phyloP scores from a whole-genome alignment of 2,888 invertebrate species.

The Erannis defoliaria region DNA sequence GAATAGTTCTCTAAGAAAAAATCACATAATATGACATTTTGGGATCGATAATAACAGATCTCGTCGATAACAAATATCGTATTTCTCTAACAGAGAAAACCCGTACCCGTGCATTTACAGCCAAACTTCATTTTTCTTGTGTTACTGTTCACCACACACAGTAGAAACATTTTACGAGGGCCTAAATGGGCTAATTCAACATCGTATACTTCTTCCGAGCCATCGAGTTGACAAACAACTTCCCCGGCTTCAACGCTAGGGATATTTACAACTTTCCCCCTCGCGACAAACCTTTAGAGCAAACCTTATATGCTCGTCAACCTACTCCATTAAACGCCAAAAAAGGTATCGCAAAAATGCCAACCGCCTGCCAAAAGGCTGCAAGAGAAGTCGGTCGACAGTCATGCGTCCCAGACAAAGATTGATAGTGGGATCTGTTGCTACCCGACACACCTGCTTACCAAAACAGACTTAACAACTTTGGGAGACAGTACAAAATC shows the following conservation, averaged over 20 bases:
- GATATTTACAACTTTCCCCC: slow-evolving; percentile 30
- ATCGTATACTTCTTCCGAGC: slow-evolving; percentile 29
- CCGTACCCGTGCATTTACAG: too few species aligned
- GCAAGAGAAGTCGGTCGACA: slow-evolving; percentile 59
- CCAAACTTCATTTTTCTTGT: background rate
- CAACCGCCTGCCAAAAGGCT: slow-evolving; percentile 58
- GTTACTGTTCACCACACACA: background rate
- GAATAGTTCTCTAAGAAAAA: too few species aligned
- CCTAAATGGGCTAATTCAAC: slow-evolving; percentile 36
- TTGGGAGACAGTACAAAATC: slow-evolving; percentile 45
- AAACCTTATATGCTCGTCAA: slow-evolving; percentile 51
- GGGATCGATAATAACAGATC: too few species aligned
- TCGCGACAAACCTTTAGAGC: slow-evolving; percentile 24
- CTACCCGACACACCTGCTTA: slow-evolving; percentile 51
- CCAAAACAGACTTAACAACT: slow-evolving; percentile 51
- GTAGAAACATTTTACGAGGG: slow-evolving; percentile 20
- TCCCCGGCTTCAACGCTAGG: slow-evolving; percentile 13
- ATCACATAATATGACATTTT: too few species aligned
- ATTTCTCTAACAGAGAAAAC: too few species aligned
- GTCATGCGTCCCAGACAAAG: slow-evolving; percentile 57
- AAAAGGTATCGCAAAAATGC: slow-evolving; percentile 51
- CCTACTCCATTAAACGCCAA: slow-evolving; percentile 51
- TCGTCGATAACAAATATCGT: too few species aligned
- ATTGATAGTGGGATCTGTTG: slow-evolving; percentile 64
- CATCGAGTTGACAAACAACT: slow-evolving; percentile 34